phyloP scores from a whole-genome alignment of 2,113 vertebrate genomes.

The Esox niger region DNA sequence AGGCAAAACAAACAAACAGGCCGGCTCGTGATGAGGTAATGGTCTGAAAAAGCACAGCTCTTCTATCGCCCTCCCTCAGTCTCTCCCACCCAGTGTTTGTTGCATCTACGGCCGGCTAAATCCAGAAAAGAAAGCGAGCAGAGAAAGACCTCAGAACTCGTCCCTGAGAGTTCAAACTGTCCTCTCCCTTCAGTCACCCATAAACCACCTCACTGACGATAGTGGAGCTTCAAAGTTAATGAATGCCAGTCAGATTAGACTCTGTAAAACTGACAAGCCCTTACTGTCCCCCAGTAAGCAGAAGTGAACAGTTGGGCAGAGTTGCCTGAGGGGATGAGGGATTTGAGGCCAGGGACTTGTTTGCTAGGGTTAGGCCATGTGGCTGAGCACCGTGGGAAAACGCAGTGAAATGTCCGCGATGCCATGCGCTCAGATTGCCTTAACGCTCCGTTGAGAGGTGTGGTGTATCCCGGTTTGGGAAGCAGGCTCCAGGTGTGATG shows the following conservation, averaged over 20 bases:
- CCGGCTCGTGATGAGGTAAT: slow-evolving; percentile 53
- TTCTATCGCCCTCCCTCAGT: too few species aligned
- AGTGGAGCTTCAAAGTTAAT: too few species aligned
- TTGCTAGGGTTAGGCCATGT: not conserved
- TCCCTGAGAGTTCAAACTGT: not conserved
- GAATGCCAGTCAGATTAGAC: too few species aligned
- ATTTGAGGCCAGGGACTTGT: not conserved
- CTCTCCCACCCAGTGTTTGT: slow-evolving; percentile 18
- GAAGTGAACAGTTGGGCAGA: not conserved
- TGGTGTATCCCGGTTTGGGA: too few species aligned
- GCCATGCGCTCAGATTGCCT: too few species aligned
- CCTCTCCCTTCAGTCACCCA: not conserved
- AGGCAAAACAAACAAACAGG: slow-evolving; percentile 18
- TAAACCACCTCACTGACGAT: too few species aligned
- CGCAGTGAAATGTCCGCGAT: too few species aligned
- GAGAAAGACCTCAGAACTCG: not conserved
- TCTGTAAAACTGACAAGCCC: not conserved
- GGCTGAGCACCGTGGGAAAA: not conserved
- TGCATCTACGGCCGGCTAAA: slow-evolving; percentile 10
- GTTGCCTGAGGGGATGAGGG: not conserved
- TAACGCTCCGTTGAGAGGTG: too few species aligned
- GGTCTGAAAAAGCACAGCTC: slow-evolving; percentile 18
- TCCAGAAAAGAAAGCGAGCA: not conserved
- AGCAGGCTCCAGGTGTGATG: too few species aligned
- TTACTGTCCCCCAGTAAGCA: not conserved